These are phyloP conservation scores for Diplazon laetatorius DNA, from an alignment of 2,888 invertebrate species.

Conservation along the genomic window DNA sequence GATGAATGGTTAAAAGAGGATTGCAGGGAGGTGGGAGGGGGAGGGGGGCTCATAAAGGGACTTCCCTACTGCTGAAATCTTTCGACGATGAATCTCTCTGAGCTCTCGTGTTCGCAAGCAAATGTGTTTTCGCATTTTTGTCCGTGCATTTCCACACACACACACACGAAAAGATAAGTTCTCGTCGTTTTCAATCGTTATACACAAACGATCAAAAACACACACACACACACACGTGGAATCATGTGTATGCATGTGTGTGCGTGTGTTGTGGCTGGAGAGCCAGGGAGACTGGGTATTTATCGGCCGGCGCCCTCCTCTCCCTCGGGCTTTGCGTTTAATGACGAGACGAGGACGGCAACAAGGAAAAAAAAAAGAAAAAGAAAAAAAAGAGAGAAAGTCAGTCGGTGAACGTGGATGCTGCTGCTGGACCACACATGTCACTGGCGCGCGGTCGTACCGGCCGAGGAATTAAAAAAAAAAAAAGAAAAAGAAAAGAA, in stretches of 20 bases:
- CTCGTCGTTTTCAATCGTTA: background rate
- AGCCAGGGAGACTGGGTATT: slow-evolving; percentile 64
- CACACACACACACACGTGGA: background rate
- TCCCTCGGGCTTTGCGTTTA: slow-evolving; percentile 68
- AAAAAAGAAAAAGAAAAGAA: background rate
- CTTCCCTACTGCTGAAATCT: no score
- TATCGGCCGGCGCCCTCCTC: slow-evolving; percentile 65
- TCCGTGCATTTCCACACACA: background rate
- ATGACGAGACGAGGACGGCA: slow-evolving; percentile 61
- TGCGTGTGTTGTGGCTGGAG: slow-evolving; percentile 40
- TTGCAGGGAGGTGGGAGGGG: no score
- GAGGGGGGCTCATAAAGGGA: no score
- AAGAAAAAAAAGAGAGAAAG: slow-evolving; percentile 42
- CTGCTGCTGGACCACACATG: slow-evolving; percentile 67
- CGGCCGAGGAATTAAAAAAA: slow-evolving; percentile 36
- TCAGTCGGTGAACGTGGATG: slow-evolving; percentile 42
- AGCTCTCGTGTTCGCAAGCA: slow-evolving; percentile 13
- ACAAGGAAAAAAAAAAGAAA: slow-evolving; percentile 25
- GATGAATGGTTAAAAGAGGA: no score
- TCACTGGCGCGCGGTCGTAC: slow-evolving; percentile 49
- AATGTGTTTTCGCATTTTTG: slow-evolving; percentile 16
- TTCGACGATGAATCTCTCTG: background rate
- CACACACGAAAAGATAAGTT: no score
- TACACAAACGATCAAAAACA: no score
- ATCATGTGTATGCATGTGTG: slow-evolving; percentile 48